Conservation (phyloP, 2,113 vertebrate genomes). For the Macquaria australasica region DNA sequence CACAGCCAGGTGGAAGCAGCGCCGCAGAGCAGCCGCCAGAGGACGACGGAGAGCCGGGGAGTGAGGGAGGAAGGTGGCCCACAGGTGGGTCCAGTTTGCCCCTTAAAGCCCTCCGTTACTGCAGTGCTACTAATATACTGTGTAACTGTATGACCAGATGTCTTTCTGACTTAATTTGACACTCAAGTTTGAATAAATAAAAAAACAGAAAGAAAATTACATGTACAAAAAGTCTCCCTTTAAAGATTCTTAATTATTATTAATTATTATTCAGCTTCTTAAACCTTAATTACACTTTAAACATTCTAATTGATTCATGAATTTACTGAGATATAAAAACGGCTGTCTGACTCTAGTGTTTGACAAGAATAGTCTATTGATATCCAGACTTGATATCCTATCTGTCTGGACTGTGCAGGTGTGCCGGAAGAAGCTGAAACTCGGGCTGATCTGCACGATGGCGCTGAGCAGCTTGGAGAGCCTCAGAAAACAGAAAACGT, state of each 20-base stretch:
- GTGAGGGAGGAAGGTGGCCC: neutral
- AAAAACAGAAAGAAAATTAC: too few species aligned
- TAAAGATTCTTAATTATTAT: too few species aligned
- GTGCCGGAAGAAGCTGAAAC: neutral
- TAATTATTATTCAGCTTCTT: too few species aligned
- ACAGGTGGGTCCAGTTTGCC: conserved; percentile 23
- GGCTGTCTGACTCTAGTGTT: neutral
- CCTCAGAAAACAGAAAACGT: neutral
- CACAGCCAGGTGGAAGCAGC: neutral
- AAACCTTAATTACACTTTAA: neutral
- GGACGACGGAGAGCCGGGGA: conserved; percentile 25
- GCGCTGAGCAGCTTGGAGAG: neutral
- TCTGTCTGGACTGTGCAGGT: neutral
- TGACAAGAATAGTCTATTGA: neutral
- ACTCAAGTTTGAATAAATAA: too few species aligned
- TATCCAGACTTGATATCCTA: neutral
- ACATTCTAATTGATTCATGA: neutral
- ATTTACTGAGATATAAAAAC: neutral
- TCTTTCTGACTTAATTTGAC: neutral
- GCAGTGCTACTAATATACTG: too few species aligned
- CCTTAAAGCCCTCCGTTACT: too few species aligned
- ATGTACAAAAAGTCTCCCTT: too few species aligned
- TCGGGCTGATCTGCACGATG: neutral
- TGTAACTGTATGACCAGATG: neutral
- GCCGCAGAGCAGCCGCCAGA: neutral